A percentile compares a stretch with the other conserved stretches of the same genome.
These are phyloP conservation scores for Anoura caudifer DNA, from an alignment of 2,113 vertebrate species.

Conservation along the genomic window DNA sequence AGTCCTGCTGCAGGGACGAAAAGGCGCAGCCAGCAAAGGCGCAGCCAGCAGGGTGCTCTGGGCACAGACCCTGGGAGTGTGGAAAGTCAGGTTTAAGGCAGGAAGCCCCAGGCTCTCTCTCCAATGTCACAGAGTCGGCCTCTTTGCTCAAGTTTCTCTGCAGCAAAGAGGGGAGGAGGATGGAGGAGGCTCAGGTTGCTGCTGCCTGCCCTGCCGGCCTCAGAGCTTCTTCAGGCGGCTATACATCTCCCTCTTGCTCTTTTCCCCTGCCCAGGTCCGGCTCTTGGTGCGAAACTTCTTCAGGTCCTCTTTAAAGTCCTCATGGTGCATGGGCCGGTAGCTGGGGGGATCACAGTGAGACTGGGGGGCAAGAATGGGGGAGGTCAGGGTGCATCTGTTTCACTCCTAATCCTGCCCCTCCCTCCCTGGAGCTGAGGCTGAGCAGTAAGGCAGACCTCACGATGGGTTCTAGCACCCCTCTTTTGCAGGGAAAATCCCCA, in stretches of 20 bases:
- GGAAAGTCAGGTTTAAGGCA: neutral
- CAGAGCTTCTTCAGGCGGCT: conserved; percentile 95
- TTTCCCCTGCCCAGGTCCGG: conserved; percentile 95
- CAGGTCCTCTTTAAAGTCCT: conserved; percentile 95
- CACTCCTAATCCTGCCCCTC: neutral
- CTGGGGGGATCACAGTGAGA: conserved; percentile 91
- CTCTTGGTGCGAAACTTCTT: conserved; percentile 92
- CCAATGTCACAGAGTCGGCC: neutral
- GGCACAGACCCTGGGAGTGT: neutral
- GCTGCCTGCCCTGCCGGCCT: neutral
- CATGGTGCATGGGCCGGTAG: conserved; percentile 95
- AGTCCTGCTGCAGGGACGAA: neutral
- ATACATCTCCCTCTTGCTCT: conserved; percentile 96
- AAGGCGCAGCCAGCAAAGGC: neutral
- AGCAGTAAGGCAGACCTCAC: neutral
- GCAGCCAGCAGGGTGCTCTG: neutral
- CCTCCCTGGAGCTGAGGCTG: neutral
- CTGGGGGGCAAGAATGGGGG: conserved; percentile 73
- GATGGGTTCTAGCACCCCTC: neutral
- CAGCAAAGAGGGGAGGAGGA: neutral
- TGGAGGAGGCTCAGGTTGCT: neutral
- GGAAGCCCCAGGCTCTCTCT: neutral
- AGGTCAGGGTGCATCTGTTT: neutral
- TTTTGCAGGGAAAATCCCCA: neutral
- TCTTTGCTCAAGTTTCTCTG: neutral